phyloP scores from a whole-genome alignment of 2,113 vertebrate species.

The Misgurnus mizolepis region DNA sequence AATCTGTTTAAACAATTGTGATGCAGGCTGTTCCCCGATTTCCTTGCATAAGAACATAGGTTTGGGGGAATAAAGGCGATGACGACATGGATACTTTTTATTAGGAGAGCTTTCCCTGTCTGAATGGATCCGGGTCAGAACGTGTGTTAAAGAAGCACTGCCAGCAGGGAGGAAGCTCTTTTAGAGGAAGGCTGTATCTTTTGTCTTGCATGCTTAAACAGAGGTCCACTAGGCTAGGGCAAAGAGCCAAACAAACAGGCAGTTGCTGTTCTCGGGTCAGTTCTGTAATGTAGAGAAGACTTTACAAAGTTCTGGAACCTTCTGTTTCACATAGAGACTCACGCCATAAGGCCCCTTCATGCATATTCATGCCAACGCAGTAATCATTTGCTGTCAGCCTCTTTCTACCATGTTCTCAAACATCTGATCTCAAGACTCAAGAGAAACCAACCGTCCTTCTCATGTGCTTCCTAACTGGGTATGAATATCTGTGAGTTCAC shows the following conservation, averaged over 20 bases:
- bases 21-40: constrained; percentile 8
- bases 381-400: constrained; percentile 47
- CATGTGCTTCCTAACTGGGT: background rate
- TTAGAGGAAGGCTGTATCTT: constrained; percentile 51
- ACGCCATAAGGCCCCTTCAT: constrained; percentile 49
- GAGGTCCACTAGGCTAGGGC: constrained; percentile 56
- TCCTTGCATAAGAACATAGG: constrained; percentile 54
- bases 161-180: constrained; percentile 57
- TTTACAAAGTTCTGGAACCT: constrained; percentile 19
- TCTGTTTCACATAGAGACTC: constrained; percentile 62
- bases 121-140: constrained; percentile 20
- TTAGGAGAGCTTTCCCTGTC: constrained; percentile 31
- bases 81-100: constrained; percentile 58
- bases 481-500: no score
- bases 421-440: background rate
- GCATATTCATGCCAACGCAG: constrained; percentile 65
- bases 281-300: constrained; percentile 52
- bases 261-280: constrained; percentile 56
- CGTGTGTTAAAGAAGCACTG: constrained; percentile 42
- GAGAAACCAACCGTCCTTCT: background rate
- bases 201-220: constrained; percentile 67
- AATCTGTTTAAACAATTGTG: background rate
- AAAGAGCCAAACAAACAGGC: constrained; percentile 61
- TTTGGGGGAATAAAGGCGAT: constrained; percentile 31
- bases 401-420: background rate